These are phyloP conservation scores for Callimorpha dominula DNA, from an alignment of 2,888 invertebrate species.

Conservation along the genomic window DNA sequence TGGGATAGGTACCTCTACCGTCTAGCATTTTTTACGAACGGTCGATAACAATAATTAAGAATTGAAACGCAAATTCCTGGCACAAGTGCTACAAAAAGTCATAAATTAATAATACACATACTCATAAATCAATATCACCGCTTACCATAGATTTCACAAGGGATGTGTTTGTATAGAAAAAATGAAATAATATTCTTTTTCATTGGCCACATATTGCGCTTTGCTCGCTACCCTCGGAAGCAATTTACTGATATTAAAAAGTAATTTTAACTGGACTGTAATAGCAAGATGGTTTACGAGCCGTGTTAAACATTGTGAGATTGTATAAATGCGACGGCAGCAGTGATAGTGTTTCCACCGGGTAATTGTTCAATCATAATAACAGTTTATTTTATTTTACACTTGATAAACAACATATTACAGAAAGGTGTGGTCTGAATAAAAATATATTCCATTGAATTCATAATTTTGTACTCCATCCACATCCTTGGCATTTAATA, in stretches of 20 bases:
- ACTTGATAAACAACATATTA: not conserved
- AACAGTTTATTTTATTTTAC: not conserved
- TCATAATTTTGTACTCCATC: too few relatives aligned
- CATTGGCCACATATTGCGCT: slow-evolving; percentile 26
- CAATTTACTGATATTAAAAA: slow-evolving; percentile 56
- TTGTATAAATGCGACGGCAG: slow-evolving; percentile 20
- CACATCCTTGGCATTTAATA: too few relatives aligned
- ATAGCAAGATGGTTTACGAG: slow-evolving; percentile 30
- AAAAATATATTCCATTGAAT: too few relatives aligned
- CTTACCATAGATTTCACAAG: slow-evolving; percentile 20
- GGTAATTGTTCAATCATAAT: not conserved
- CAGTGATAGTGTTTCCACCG: not conserved
- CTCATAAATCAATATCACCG: slow-evolving; percentile 3
- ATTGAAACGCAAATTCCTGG: not conserved
- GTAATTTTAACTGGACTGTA: slow-evolving; percentile 43
- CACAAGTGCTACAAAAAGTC: not conserved
- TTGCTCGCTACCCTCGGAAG: slow-evolving; percentile 22
- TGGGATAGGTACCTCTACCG: not conserved
- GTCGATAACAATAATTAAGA: not conserved
- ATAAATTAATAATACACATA: not conserved
- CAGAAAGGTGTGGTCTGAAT: too few relatives aligned
- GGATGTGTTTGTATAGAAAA: slow-evolving; percentile 7
- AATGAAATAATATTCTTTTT: slow-evolving; percentile 33
- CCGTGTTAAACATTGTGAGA: slow-evolving; percentile 18
- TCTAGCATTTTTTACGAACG: not conserved